Conservation (phyloP, 1,140 invertebrate species). For the Ostrea denselamellosa region DNA sequence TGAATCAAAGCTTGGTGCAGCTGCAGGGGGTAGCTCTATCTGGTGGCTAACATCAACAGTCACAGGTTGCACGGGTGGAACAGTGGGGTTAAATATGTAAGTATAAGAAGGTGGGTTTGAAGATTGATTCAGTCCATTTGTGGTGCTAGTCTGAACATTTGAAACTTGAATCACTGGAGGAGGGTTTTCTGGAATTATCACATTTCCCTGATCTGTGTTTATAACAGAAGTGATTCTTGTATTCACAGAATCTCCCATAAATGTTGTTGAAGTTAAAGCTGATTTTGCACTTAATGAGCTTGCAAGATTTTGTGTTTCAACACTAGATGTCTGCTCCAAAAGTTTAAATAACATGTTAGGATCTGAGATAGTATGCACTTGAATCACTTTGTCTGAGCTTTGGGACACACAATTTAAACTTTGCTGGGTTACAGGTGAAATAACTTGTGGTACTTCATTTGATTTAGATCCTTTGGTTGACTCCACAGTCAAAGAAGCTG, state of each 20-base stretch:
- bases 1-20: not conserved
- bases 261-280: not conserved
- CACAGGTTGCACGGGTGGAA: not conserved
- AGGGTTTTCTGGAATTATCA: not conserved
- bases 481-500: not conserved
- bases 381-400: constrained; percentile 20
- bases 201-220: not conserved
- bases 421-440: not conserved
- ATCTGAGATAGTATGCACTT: constrained; percentile 8
- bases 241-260: not conserved
- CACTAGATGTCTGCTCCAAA: not conserved
- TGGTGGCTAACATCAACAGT: not conserved
- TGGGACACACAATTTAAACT: not conserved
- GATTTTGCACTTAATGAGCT: not conserved
- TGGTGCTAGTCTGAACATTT: not conserved
- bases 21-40: not conserved
- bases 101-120: not conserved
- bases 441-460: not conserved
- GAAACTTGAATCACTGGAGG: not conserved
- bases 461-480: not conserved
- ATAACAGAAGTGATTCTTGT: constrained; percentile 9
- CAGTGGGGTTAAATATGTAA: constrained; percentile 20
- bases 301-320: not conserved
- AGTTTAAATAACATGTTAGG: constrained; percentile 11
- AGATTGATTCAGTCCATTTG: not conserved